Base-by-base conservation (phyloP, 2,888 invertebrate species). In the Drosophila gaucha region DNA sequence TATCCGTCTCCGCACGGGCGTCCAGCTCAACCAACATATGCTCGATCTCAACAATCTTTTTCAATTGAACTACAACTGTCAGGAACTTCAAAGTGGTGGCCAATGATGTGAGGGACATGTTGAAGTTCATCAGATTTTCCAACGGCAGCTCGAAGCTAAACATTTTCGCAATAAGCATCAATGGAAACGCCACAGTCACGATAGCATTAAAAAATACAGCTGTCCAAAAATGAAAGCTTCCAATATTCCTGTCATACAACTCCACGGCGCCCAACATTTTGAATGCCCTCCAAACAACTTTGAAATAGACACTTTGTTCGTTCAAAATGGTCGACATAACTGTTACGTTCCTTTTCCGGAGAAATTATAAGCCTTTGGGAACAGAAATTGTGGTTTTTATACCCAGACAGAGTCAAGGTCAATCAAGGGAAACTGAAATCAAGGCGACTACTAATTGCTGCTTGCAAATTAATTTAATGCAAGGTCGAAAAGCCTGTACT, bases 61-160 rank as follows among this genome's bases (percentile, higher is more conserved):
- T 30, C 14, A 83, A 30, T 20, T 60, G 47, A 0, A 6, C 14
- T 0, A 60, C 38, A 28, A 62, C 85, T 9, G 74, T 18, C 0
- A 49, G 0, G 22, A 80, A 74, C 18, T 84, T 83, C 0, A 54
- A 0, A 1, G 58, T 10, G 0, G 71, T 43, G 0, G 73, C 62
- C 4, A 70, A 4, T 6, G 82, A 63, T 2, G 68, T 68, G 5
- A 85, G n/a, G 1, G 63, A 12, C 10, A 74, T 10, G 16, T 60
- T 67, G 0, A 84, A 60, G 28, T 75, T 86, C 24, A 30, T 39
- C 16, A 80, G 46, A 38, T 80, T 86, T 3, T 86, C 85, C 36
- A 64, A 5, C 0, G 67, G 59, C 3, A 14, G 52, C 0, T 69
- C 66, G 22, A 51, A 73, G 26, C 64, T 75, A 1, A 67, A 52